Conservation (phyloP, 2,113 vertebrate genomes). For the Elaphurus davidianus region DNA sequence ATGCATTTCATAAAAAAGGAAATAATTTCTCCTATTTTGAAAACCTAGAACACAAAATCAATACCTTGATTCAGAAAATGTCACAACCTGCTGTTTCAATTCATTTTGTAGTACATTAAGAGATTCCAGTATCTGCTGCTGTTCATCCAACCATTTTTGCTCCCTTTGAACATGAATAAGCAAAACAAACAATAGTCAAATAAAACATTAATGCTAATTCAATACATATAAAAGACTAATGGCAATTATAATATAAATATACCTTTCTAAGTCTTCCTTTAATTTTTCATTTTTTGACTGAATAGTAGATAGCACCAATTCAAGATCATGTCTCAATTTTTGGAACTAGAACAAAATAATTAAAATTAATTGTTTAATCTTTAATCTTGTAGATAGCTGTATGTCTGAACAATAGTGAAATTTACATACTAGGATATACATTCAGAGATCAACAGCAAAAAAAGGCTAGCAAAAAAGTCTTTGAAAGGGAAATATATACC, state of each 20-base stretch:
- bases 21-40: background rate
- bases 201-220: slow-evolving; percentile 34
- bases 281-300: slow-evolving; percentile 73
- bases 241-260: slow-evolving; percentile 33
- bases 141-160: slow-evolving; percentile 77
- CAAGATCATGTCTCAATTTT: slow-evolving; percentile 74
- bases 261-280: slow-evolving; percentile 81
- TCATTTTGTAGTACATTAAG: slow-evolving; percentile 55
- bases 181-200: slow-evolving; percentile 12
- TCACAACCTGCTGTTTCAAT: background rate
- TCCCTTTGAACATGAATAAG: slow-evolving; percentile 78
- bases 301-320: slow-evolving; percentile 70
- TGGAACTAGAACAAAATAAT: slow-evolving; percentile 78
- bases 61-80: slow-evolving; percentile 75
- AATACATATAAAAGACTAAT: background rate
- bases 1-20: slow-evolving; percentile 18
- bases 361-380: slow-evolving; percentile 12
- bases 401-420: background rate
- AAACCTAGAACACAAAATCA: slow-evolving; percentile 26
- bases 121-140: slow-evolving; percentile 60
- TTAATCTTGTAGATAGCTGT: background rate
- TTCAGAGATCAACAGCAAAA: slow-evolving; percentile 18
- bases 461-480: background rate
- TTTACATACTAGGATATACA: background rate
- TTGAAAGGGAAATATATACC: background rate